phyloP scores from a whole-genome alignment of 1,140 invertebrate genomes.

The Sycobia sp. region DNA sequence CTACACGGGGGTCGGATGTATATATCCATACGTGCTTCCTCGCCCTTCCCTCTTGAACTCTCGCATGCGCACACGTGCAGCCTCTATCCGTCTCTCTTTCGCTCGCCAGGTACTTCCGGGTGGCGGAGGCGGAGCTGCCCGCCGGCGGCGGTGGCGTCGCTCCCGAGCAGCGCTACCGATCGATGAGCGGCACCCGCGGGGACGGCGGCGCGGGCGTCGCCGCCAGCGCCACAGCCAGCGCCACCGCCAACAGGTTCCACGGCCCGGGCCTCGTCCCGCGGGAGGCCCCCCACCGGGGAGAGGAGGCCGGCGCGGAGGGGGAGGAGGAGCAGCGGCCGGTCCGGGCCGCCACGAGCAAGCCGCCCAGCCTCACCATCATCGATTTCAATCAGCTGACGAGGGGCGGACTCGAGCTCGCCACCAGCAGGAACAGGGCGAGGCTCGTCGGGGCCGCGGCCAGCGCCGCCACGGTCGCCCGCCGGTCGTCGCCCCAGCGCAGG shows the following conservation, averaged over 20 bases:
- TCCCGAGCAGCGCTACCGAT: slow-evolving; percentile 47
- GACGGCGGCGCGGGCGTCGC: slow-evolving; percentile 43
- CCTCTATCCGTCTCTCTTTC: too few species aligned
- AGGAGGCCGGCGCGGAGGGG: too few species aligned
- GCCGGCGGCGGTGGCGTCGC: slow-evolving; percentile 22
- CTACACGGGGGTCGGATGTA: too few species aligned
- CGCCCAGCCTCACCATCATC: slow-evolving; percentile 72
- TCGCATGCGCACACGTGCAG: too few species aligned
- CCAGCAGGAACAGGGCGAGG: slow-evolving; percentile 43
- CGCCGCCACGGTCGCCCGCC: slow-evolving; percentile 34
- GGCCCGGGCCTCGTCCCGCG: not conserved
- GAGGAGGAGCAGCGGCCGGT: slow-evolving; percentile 7
- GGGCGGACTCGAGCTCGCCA: slow-evolving; percentile 63
- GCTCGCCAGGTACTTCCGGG: slow-evolving; percentile 54
- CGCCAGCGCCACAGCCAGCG: slow-evolving; percentile 25
- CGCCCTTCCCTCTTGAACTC: too few species aligned
- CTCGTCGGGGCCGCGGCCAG: slow-evolving; percentile 21
- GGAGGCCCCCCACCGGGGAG: too few species aligned
- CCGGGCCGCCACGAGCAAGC: slow-evolving; percentile 32
- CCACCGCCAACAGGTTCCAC: not conserved
- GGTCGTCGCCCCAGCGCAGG: slow-evolving; percentile 3
- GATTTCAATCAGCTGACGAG: slow-evolving; percentile 74
- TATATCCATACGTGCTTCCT: too few species aligned
- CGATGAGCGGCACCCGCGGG: slow-evolving; percentile 53
- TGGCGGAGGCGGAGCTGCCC: slow-evolving; percentile 31